phyloP scores from a whole-genome alignment of 2,888 invertebrate species.

The Chloroclystis v-ata region DNA sequence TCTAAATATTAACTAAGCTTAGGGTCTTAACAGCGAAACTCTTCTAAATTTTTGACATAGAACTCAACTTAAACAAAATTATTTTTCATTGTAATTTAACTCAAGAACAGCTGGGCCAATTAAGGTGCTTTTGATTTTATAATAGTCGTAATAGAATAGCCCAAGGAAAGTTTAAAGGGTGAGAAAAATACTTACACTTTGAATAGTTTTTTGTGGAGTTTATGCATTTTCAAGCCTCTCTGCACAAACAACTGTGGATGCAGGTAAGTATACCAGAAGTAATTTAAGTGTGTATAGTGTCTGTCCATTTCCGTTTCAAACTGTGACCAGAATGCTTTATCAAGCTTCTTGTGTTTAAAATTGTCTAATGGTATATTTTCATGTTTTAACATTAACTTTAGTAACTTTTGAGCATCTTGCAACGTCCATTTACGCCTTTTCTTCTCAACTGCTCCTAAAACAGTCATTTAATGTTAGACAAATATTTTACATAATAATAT shows the following conservation, averaged over 20 bases:
- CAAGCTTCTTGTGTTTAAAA: slow-evolving; percentile 49
- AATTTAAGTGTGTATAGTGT: slow-evolving; percentile 41
- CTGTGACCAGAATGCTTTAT: slow-evolving; percentile 50
- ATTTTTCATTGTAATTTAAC: too few species aligned
- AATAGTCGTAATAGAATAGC: too few species aligned
- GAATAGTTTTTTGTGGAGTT: slow-evolving; percentile 44
- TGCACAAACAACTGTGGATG: slow-evolving; percentile 60
- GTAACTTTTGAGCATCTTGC: slow-evolving; percentile 45
- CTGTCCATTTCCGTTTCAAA: slow-evolving; percentile 48
- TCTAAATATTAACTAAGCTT: too few species aligned
- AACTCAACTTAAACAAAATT: too few species aligned
- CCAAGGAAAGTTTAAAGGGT: too few species aligned
- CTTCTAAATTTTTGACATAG: too few species aligned
- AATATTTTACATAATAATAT: too few species aligned
- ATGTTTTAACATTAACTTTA: slow-evolving; percentile 47
- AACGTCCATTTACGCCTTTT: slow-evolving; percentile 51
- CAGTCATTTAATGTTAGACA: too few species aligned
- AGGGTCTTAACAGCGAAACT: too few species aligned
- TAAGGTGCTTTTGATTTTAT: too few species aligned
- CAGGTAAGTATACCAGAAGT: slow-evolving; percentile 52
- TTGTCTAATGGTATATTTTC: slow-evolving; percentile 43
- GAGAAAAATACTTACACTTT: slow-evolving; percentile 42
- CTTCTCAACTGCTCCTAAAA: slow-evolving; percentile 41
- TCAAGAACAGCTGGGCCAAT: too few species aligned
- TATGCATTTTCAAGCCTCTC: slow-evolving; percentile 45